Evolutionary conservation across 1,140 invertebrate species (phyloP), one percentile per base, ranked within the genome.

Genomic region (Ceratosolen solmsi): DNA sequence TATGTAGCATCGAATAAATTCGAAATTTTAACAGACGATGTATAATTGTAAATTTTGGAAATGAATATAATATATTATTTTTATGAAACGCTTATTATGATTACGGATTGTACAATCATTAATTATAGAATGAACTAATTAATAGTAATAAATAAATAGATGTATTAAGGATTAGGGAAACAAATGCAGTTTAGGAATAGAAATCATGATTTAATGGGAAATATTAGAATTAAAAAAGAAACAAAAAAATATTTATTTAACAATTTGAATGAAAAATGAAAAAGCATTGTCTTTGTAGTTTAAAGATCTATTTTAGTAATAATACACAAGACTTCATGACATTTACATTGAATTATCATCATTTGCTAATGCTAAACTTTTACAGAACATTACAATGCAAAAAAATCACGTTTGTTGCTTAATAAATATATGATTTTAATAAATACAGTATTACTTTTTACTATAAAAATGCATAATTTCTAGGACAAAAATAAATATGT

Each of bases 1-100:
- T 84, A 85, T n/a, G 22, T 74, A 5, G 63, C 83, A 22, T 79
- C 82, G 41, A 92, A 92, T 84, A 92, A 91, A 86, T 92, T 92
- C 85, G 86, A 82, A 56, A 81, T 87, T 54, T 83, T 92, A 15
- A 86, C 87, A 38, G 41, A 84, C 63, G 51, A 58, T 2, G 33
- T 7, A 60, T 60, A 60, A 72, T 71, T 68, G 1, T 49, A 30
- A 20, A 54, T 33, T 1, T 5, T 51, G 13, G 33, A 33, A 15
- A 68, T 38, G 30, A 49, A 51, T 25, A 11, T 46, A 68, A 25
- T 46, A 27, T 51, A 51, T 54, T 73, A 49, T 51, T 56, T 73
- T 33, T 73, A 54, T 72, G 13, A 70, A 46, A 68, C 1, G 5
- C 17, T 54, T 4, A 20, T 17, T 54, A 54, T 15, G 3, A 54